A percentile compares a stretch with the other conserved stretches of the same genome.
phyloP scores from a whole-genome alignment of 2,888 invertebrate genomes.

The Notodonta ziczac region DNA sequence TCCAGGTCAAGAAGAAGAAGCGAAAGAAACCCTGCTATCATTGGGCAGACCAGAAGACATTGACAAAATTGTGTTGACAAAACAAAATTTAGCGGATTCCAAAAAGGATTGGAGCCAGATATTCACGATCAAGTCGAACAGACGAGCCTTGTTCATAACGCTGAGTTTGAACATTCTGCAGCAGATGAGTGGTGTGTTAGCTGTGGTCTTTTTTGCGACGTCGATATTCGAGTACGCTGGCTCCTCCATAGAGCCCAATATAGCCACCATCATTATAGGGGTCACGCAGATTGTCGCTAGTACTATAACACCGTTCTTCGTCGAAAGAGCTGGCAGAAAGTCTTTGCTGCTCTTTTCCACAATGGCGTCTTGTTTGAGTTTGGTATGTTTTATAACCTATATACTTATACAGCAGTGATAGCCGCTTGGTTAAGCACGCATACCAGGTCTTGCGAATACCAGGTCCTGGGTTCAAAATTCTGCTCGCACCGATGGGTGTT shows the following conservation, averaged over 20 bases:
- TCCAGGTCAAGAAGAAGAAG: constrained; percentile 44
- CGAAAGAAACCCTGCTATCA: constrained; percentile 36
- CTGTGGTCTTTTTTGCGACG: constrained; percentile 49
- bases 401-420: too few relatives aligned
- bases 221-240: constrained; percentile 55
- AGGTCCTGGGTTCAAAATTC: too few relatives aligned
- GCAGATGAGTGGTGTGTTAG: constrained; percentile 53
- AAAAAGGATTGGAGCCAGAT: constrained; percentile 30
- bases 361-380: constrained; percentile 46
- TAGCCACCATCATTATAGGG: constrained; percentile 59
- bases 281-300: constrained; percentile 50
- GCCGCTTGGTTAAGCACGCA: too few relatives aligned
- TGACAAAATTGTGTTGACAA: constrained; percentile 35
- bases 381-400: constrained; percentile 46
- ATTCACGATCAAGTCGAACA: constrained; percentile 47
- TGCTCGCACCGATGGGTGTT: too few relatives aligned
- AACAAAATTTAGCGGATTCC: constrained; percentile 22
- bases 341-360: constrained; percentile 50
- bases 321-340: constrained; percentile 56
- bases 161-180: constrained; percentile 45
- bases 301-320: constrained; percentile 48
- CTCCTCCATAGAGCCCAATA: constrained; percentile 46
- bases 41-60: constrained; percentile 54
- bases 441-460: too few relatives aligned
- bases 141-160: constrained; percentile 52